Percentiles rank a stretch among this genome's conserved stretches.
Conservation (phyloP, 2,888 invertebrate genomes). For the Papilio elwesi region DNA sequence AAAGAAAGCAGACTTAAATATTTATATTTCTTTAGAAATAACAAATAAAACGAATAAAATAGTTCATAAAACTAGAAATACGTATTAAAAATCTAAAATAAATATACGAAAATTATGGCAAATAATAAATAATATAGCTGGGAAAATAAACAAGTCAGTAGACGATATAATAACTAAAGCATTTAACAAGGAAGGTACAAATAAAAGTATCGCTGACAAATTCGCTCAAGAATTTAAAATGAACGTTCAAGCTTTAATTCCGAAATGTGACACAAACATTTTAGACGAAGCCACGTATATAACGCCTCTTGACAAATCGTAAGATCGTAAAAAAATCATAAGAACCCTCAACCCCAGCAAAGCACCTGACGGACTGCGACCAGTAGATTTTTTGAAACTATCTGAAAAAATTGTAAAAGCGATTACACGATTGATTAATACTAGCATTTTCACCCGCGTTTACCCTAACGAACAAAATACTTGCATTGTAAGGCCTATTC, state of each 20-base stretch:
- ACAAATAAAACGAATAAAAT: constrained; percentile 18
- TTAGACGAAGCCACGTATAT: neutral
- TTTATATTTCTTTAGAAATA: constrained; percentile 4
- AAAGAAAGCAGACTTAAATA: constrained; percentile 7
- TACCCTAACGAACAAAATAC: no score
- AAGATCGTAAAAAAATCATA: no score
- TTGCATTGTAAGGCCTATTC: no score
- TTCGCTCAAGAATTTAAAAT: constrained; percentile 2
- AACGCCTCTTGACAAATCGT: neutral
- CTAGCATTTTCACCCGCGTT: no score
- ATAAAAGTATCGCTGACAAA: neutral
- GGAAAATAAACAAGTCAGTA: constrained; percentile 13
- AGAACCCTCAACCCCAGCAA: no score
- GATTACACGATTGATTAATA: no score
- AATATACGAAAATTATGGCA: constrained; percentile 11
- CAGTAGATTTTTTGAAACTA: no score
- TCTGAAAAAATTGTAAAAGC: no score
- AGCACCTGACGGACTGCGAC: no score
- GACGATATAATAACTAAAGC: constrained; percentile 10
- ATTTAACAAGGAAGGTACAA: constrained; percentile 5
- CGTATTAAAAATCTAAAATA: neutral
- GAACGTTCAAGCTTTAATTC: neutral
- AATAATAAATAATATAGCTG: constrained; percentile 19
- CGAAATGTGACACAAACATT: neutral
- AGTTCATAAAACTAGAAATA: constrained; percentile 9